phyloP scores from a whole-genome alignment of 2,797 vertebrate species.

The Arctocebus calabarensis region DNA sequence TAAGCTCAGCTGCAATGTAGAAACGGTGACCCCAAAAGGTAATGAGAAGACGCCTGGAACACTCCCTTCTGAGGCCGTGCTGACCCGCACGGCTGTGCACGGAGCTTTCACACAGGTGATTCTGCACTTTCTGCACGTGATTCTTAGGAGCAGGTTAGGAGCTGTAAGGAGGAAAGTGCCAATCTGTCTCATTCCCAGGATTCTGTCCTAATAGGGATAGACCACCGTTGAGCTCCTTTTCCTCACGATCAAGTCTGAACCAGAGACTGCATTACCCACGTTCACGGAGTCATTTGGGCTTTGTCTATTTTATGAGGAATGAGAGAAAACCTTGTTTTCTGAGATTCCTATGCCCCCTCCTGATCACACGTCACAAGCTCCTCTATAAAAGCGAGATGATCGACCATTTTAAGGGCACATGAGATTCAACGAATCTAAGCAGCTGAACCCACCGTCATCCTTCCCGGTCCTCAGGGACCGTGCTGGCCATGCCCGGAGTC shows the following conservation, averaged over 20 bases:
- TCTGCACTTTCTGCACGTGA: accelerated
- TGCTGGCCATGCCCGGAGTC: neutral
- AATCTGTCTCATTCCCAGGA: neutral
- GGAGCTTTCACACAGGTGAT: accelerated
- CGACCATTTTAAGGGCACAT: neutral
- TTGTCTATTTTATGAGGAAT: neutral
- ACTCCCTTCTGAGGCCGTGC: neutral
- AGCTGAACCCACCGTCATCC: neutral
- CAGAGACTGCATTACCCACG: neutral
- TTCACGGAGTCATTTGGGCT: neutral
- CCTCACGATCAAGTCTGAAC: neutral
- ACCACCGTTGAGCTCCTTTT: too few relatives aligned
- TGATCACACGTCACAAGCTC: neutral
- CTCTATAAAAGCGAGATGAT: too few relatives aligned
- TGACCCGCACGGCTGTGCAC: too few relatives aligned
- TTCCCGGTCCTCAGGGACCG: neutral
- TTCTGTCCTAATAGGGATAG: neutral
- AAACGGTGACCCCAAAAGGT: neutral
- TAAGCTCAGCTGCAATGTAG: neutral
- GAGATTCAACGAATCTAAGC: neutral
- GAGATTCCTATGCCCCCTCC: too few relatives aligned
- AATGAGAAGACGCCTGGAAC: too few relatives aligned
- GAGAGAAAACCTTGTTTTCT: neutral
- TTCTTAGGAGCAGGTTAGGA: neutral
- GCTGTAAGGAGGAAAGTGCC: too few relatives aligned